A percentile compares a stretch with the other conserved stretches of the same genome.
These are phyloP conservation scores for Macrotus californicus DNA, from an alignment of 2,113 vertebrate species.

Conservation along the genomic window DNA sequence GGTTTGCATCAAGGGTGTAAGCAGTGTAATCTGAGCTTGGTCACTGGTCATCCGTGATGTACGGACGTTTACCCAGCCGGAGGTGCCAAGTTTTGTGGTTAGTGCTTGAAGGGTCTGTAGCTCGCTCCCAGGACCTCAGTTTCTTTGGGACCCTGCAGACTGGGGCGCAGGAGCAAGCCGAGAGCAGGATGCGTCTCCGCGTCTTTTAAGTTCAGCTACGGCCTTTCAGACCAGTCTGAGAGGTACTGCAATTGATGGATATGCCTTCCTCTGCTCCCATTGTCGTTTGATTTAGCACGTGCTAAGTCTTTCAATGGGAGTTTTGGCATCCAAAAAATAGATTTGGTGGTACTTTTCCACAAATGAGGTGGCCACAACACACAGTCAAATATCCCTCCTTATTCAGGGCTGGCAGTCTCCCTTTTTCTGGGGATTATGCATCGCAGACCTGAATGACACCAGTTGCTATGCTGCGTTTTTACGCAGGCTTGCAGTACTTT, in stretches of 20 bases:
- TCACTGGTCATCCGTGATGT: not conserved
- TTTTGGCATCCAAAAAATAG: not conserved
- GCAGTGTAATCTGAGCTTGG: not conserved
- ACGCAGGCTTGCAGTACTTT: not conserved
- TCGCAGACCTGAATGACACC: not conserved
- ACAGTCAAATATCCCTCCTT: not conserved
- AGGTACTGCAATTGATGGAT: not conserved
- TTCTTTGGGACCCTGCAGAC: not conserved
- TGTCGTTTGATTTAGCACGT: not conserved
- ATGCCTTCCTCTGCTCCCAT: not conserved
- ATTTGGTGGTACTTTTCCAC: not conserved
- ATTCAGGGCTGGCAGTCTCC: not conserved
- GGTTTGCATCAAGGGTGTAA: not conserved
- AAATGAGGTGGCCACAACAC: not conserved
- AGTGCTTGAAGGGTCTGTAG: not conserved
- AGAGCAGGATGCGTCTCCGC: not conserved
- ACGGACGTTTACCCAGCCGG: not conserved
- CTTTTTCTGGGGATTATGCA: not conserved
- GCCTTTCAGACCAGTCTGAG: not conserved
- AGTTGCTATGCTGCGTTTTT: not conserved
- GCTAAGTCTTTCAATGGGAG: not conserved
- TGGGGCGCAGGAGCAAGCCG: rapidly evolving
- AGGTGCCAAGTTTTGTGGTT: not conserved
- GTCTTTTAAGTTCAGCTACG: not conserved
- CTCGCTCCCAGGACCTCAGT: not conserved